Percentiles rank a stretch among this genome's conserved stretches.
Evolutionary conservation across 2,797 vertebrate species (phyloP).

Genomic region (Atherinosoma microstoma): DNA sequence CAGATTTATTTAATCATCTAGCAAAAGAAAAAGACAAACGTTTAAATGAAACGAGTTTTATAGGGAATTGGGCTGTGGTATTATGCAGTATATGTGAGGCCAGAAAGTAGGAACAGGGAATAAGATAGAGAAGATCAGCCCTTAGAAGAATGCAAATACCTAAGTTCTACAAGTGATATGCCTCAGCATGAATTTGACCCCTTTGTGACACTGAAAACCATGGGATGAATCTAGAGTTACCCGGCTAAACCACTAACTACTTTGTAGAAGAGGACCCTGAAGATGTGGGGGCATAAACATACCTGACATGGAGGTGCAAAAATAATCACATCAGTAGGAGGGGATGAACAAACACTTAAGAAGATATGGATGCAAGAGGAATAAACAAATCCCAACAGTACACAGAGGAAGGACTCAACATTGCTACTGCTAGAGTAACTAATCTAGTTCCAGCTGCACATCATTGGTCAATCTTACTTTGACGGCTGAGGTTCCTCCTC

Average conservation of each 20-base stretch:
- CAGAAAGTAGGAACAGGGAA: too few species aligned
- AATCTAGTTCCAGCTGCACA: background rate
- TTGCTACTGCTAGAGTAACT: background rate
- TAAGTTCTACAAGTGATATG: too few species aligned
- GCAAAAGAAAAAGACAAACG: background rate
- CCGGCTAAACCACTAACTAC: background rate
- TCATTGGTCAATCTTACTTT: slow-evolving; percentile 65
- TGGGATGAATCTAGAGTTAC: too few species aligned
- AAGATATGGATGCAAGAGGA: background rate
- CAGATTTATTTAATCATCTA: background rate
- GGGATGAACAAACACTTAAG: background rate
- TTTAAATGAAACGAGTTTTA: background rate
- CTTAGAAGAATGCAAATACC: too few species aligned
- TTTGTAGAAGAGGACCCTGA: background rate
- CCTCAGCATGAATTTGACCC: too few species aligned
- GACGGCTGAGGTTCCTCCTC: slow-evolving; percentile 38
- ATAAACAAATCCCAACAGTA: background rate
- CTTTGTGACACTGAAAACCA: too few species aligned
- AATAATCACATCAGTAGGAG: background rate
- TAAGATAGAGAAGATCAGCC: too few species aligned
- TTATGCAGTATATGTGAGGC: background rate
- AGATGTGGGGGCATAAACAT: background rate
- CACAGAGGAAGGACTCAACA: slow-evolving; percentile 58
- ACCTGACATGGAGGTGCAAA: background rate
- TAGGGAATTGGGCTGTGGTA: background rate